A percentile compares a stretch with the other conserved stretches of the same genome.
Evolutionary conservation across 2,797 vertebrate species (phyloP).

Genomic region (Petrocephalus schoutedeni): DNA sequence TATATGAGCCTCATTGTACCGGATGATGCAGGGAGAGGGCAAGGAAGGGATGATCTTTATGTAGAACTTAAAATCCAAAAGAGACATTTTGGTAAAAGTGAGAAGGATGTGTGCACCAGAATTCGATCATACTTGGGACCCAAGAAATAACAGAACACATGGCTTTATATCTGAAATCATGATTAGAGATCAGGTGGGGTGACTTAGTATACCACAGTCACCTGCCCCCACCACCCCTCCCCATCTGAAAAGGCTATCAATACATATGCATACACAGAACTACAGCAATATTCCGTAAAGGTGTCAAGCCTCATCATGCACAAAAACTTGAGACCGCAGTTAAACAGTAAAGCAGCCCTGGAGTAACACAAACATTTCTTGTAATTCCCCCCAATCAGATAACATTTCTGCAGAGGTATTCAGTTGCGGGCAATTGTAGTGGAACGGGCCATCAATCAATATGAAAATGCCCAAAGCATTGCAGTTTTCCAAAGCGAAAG

Average conservation of each 20-base stretch:
- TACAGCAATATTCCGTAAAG: neutral
- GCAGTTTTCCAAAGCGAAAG: conserved; percentile 1
- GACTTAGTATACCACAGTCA: neutral
- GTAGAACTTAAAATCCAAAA: neutral
- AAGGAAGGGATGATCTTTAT: neutral
- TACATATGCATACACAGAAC: neutral
- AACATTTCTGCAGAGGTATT: neutral
- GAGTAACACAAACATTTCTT: neutral
- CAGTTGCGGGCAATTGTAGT: neutral
- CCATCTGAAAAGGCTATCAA: neutral
- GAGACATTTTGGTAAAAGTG: neutral
- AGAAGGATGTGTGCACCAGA: neutral
- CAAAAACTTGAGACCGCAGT: neutral
- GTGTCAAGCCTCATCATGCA: neutral
- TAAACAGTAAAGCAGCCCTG: neutral
- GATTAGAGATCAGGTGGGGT: neutral
- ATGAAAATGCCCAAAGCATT: neutral
- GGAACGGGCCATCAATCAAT: neutral
- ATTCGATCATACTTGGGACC: neutral
- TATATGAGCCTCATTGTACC: neutral
- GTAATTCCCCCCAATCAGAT: neutral
- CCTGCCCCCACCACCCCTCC: neutral
- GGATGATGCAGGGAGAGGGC: neutral
- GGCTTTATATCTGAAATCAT: neutral
- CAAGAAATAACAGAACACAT: neutral